A percentile compares a stretch with the other conserved stretches of the same genome.
phyloP scores from a whole-genome alignment of 2,797 vertebrate species.

The Phrynocephalus forsythii region DNA sequence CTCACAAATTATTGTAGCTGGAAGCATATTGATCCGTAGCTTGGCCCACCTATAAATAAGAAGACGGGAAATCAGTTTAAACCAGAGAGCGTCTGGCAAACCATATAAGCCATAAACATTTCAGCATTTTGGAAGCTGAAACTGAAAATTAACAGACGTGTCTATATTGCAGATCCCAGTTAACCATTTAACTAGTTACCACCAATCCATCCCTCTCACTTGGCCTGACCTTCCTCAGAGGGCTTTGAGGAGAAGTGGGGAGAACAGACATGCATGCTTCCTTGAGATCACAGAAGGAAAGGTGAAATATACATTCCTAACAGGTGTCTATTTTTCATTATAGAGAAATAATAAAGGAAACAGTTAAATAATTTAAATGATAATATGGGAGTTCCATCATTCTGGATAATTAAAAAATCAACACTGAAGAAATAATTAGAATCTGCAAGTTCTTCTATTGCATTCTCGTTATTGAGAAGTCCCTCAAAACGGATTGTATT shows the following conservation, averaged over 20 bases:
- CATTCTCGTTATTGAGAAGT: background rate
- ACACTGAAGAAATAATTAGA: background rate
- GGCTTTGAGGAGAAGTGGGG: background rate
- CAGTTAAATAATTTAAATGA: background rate
- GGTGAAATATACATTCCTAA: background rate
- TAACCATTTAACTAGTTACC: background rate
- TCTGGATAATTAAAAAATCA: background rate
- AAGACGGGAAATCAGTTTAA: conserved; percentile 5
- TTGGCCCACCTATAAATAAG: conserved; percentile 90
- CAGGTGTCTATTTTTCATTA: no score
- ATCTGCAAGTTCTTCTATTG: background rate
- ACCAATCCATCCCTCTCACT: background rate
- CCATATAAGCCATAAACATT: background rate
- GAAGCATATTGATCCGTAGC: conserved; percentile 96
- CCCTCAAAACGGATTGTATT: background rate
- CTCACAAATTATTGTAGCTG: conserved; percentile 92
- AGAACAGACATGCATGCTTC: background rate
- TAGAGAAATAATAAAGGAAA: no score
- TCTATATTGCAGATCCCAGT: background rate
- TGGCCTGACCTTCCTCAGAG: background rate
- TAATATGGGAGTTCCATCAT: no score
- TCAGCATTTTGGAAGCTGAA: background rate
- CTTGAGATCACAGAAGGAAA: background rate
- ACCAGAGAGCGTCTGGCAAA: background rate
- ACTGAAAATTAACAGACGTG: background rate